Percentiles rank a stretch among this genome's conserved stretches.
Conservation (phyloP, 2,797 vertebrate genomes). For the Staurois parvus region DNA sequence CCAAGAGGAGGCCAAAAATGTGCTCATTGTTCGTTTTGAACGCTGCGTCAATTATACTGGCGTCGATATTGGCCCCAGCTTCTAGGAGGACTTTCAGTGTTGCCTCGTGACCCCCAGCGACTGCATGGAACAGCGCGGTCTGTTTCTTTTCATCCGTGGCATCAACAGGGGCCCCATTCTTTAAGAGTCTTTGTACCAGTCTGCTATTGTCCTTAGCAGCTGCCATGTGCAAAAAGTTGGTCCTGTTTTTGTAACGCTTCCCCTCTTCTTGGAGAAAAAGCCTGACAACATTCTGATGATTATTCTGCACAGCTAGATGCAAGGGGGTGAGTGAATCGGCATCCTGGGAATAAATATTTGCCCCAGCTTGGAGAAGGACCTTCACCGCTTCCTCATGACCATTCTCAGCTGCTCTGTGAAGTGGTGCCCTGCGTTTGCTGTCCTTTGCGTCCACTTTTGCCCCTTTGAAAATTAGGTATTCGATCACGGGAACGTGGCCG, state of each 20-base stretch:
- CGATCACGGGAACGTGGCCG: slow-evolving; percentile 68
- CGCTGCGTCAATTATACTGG: slow-evolving; percentile 67
- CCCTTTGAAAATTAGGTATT: slow-evolving; percentile 76
- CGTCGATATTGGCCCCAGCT: slow-evolving; percentile 72
- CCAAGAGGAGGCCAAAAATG: slow-evolving; percentile 73
- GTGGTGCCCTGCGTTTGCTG: slow-evolving; percentile 71
- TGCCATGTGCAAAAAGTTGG: slow-evolving; percentile 76
- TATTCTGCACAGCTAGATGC: slow-evolving; percentile 73
- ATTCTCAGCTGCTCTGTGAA: slow-evolving; percentile 77
- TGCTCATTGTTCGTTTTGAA: slow-evolving; percentile 72
- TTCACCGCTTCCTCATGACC: slow-evolving; percentile 67
- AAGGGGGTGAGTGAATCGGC: slow-evolving; percentile 68
- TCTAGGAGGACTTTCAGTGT: slow-evolving; percentile 73
- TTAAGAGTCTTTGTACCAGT: slow-evolving; percentile 71
- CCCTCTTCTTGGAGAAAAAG: slow-evolving; percentile 75
- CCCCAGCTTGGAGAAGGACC: slow-evolving; percentile 69
- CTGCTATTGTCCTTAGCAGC: slow-evolving; percentile 72
- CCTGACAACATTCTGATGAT: slow-evolving; percentile 67
- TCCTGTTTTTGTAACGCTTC: slow-evolving; percentile 68
- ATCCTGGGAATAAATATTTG: slow-evolving; percentile 72
- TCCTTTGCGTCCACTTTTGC: slow-evolving; percentile 74
- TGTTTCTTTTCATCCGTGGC: slow-evolving; percentile 68
- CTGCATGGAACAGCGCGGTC: slow-evolving; percentile 71
- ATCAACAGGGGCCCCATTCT: slow-evolving; percentile 67
- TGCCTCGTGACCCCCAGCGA: slow-evolving; percentile 68